phyloP scores from a whole-genome alignment of 2,888 invertebrate genomes.

The Tetragonula carbonaria region DNA sequence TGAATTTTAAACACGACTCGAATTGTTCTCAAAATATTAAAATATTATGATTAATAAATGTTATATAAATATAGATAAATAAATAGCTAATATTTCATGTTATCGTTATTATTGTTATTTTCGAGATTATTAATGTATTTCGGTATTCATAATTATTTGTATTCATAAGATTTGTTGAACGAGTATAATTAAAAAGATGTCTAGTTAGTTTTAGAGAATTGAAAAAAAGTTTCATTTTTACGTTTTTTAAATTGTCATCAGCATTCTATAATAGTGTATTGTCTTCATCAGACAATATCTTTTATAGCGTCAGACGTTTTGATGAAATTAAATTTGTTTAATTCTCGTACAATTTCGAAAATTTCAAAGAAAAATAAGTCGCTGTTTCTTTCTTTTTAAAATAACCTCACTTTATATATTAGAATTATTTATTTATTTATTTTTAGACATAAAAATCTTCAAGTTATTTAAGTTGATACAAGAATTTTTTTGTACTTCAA shows the following conservation, averaged over 20 bases:
- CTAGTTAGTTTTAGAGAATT: too few species aligned
- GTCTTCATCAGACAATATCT: not conserved
- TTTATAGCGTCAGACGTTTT: not conserved
- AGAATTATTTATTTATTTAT: too few species aligned
- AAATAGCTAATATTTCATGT: not conserved
- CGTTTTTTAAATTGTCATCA: too few species aligned
- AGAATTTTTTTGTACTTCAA: too few species aligned
- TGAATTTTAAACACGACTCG: not conserved
- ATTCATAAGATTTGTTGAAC: not conserved
- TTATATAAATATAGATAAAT: not conserved
- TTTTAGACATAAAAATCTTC: too few species aligned
- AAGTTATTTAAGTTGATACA: too few species aligned
- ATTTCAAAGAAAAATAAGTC: too few species aligned
- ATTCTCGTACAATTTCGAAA: not conserved
- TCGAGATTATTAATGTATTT: not conserved
- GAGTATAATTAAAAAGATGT: not conserved
- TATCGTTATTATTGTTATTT: not conserved
- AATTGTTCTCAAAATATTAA: not conserved
- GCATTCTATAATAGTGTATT: too few species aligned
- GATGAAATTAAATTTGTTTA: not conserved
- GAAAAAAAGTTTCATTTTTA: too few species aligned
- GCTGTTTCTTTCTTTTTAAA: too few species aligned
- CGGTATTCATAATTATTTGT: not conserved
- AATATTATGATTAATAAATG: not conserved
- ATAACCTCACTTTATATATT: too few species aligned